Evolutionary conservation across 2,797 vertebrate species (phyloP), one percentile per base, ranked within the genome.

Genomic region (Megaceryle alcyon): DNA sequence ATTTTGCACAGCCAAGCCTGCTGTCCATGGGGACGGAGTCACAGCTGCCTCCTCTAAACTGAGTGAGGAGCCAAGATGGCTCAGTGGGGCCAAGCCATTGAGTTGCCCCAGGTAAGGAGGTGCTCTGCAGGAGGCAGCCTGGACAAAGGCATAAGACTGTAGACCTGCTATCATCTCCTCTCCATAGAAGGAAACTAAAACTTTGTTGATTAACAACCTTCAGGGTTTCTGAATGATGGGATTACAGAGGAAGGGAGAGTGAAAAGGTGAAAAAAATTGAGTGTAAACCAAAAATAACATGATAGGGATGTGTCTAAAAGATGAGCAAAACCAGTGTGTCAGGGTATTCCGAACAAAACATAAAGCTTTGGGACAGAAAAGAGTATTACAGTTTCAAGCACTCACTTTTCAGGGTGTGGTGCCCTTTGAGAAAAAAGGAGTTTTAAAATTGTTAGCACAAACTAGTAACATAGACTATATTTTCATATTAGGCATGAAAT

Each of bases 31-130:
- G 35, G 17, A 83, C 31, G 31, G 56, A 92, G 68, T 19, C 39
- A 15, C 14, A 33, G 71, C 33, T 2, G 0, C n/a, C 14, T 20
- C 28, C 37, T 25, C 48, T 75, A 44, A 59, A 12, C 15, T n/a
- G 43, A 65, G 13, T 0, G 31, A 44, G 37, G 28, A 68, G 48
- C 28, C 54, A 33, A 78, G 26, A 31, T 7, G 7, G 11, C 43
- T 61, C 29, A 37, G 15, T 9, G 10, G 18, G 13, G 21, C 33
- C 77, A 59, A 4, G 9, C 12, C 68, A 25, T 28, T 0, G 0
- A 65, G 48, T 39, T 54, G 43, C 46, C 31, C 64, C 0, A 2
- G 46, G 26, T 2, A 0, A 70, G 4, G 6, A 21, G 3, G 0
- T 19, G 75, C 46, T 69, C 63, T 44, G 28, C 73, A 57, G 49